Conservation (phyloP, 1,140 invertebrate genomes). For the Musca domestica region DNA sequence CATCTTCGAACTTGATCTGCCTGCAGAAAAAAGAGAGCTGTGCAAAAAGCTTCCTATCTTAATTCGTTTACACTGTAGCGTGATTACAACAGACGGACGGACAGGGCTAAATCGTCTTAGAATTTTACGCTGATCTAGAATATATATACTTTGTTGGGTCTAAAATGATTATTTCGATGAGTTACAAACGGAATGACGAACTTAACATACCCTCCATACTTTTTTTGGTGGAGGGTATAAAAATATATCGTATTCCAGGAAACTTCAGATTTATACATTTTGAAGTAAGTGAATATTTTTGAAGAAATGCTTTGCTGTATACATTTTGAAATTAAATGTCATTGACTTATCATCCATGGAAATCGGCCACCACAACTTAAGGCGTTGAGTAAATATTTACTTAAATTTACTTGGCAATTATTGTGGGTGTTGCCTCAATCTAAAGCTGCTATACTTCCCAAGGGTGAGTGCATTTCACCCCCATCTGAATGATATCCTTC, state of each 20-base stretch:
- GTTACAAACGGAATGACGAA: no score
- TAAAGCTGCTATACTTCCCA: not conserved
- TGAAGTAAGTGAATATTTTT: not conserved
- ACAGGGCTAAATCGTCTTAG: no score
- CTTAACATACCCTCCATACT: no score
- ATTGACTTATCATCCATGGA: not conserved
- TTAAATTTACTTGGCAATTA: constrained; percentile 7
- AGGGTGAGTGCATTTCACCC: not conserved
- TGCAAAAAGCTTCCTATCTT: no score
- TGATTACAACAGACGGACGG: no score
- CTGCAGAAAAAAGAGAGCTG: no score
- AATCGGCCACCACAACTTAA: constrained; percentile 13
- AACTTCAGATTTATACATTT: not conserved
- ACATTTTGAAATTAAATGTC: not conserved
- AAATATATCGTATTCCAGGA: not conserved
- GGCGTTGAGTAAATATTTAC: constrained; percentile 16
- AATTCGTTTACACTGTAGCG: no score
- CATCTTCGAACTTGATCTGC: no score
- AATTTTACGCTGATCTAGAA: no score
- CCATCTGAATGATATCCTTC: not conserved
- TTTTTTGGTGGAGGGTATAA: no score
- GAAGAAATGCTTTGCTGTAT: not conserved
- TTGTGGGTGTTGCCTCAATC: constrained; percentile 2
- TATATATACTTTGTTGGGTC: no score
- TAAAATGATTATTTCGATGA: no score